Evolutionary conservation across 92 coral and sea anemone species (phyloP), one percentile per base, ranked within the genome.

Genomic region (Umimayanthus chanpuru): DNA sequence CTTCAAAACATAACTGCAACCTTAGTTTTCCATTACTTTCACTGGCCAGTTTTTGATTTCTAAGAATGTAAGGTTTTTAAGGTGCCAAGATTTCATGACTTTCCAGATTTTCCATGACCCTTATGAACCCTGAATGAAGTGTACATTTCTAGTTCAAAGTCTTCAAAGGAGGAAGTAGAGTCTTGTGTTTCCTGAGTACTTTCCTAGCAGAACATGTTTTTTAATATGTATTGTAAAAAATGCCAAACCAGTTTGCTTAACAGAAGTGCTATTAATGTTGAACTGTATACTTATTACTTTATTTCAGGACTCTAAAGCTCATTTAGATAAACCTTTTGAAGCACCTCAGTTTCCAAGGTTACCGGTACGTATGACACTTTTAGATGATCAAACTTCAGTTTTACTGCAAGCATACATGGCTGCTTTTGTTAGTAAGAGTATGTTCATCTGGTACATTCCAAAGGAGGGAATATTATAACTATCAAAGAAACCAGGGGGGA

Each of bases 321-420:
- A 74, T 70, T 88, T 70, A 30, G 77, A 71, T 7, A 91, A 73
- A 53, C 85, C 88, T 18, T 92, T 80, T 85, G 56, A 81, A 26
- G 90, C 92, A 15, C 98, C 98, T 64, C 92, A 92, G 50, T 93
- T 95, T 89, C 96, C 98, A 15, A 86, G 93, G 38, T 77, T 95
- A 82, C 98, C 96, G 5, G 98, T 95, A 90, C 76, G 98, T 88
- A 79, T 25, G n/a, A 38, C 7, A 14, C 16, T 2, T 30, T 71
- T 11, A 71, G 36, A 26, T 71, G 28, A 28, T 6, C 38, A 26
- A 26, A 70, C 36, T 70, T 44, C 49, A 44, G 8, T 67, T 67
- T 67, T 20, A 67, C 73, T 64, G 70, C 21, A 16, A 5, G 70
- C 15, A 2, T 32, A 32, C 36, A 32, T 32, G 36, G 36, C 36